Percentiles rank a stretch among this genome's conserved stretches.
Evolutionary conservation across 2,797 vertebrate species (phyloP).

Genomic region (Esox lucius): DNA sequence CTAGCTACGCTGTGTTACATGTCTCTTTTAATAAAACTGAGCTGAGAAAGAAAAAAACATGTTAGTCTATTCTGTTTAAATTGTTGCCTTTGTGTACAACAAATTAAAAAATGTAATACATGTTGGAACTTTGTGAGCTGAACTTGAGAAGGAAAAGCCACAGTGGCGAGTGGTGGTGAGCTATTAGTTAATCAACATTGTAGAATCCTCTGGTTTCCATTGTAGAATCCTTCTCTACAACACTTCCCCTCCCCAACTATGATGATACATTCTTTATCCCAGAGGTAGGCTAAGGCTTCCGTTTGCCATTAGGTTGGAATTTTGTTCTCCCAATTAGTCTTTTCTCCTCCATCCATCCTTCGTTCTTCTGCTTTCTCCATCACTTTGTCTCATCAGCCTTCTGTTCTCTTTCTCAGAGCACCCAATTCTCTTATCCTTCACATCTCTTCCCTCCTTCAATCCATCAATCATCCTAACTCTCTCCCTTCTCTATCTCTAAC

Average conservation of each 20-base stretch:
- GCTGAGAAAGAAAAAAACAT: too few species aligned
- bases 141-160: too few species aligned
- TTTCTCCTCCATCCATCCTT: constrained; percentile 28
- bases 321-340: constrained; percentile 22
- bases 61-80: too few species aligned
- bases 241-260: background rate
- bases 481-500: background rate
- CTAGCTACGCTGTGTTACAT: too few species aligned
- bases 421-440: background rate
- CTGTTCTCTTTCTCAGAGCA: background rate
- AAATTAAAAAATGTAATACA: too few species aligned
- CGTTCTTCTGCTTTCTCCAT: constrained; percentile 44
- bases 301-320: constrained; percentile 48
- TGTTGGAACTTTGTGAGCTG: too few species aligned
- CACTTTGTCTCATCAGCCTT: constrained; percentile 3
- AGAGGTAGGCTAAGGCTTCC: constrained; percentile 41
- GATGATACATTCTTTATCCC: constrained; percentile 57
- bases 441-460: background rate
- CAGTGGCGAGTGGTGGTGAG: too few species aligned
- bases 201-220: too few species aligned
- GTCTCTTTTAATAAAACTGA: too few species aligned
- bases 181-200: too few species aligned
- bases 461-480: background rate
- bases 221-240: too few species aligned
- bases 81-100: too few species aligned